phyloP scores from a whole-genome alignment of 1,140 invertebrate species.

The Stegodyphus mimosarum region DNA sequence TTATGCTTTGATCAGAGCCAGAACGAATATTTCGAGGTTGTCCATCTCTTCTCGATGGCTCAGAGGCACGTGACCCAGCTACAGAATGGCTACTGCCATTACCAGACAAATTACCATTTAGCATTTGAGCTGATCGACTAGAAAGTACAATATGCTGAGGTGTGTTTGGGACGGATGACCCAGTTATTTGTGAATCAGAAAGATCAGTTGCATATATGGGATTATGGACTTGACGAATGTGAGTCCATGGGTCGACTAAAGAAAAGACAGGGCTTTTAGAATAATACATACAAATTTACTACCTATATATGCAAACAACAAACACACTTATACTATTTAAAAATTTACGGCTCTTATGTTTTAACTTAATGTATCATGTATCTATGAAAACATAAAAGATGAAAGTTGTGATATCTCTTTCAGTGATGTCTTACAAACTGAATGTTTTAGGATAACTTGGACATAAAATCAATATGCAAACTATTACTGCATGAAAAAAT shows the following conservation, averaged over 20 bases:
- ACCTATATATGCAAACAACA: neutral
- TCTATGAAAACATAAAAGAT: too few relatives aligned
- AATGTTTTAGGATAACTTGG: too few relatives aligned
- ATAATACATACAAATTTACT: neutral
- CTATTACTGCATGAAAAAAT: too few relatives aligned
- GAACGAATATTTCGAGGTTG: constrained; percentile 30
- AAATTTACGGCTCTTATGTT: too few relatives aligned
- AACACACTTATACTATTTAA: too few relatives aligned
- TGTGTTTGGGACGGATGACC: constrained; percentile 58
- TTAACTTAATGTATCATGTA: too few relatives aligned
- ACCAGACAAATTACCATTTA: constrained; percentile 48
- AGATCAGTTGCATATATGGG: constrained; percentile 62
- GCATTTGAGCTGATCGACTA: constrained; percentile 30
- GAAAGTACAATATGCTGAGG: constrained; percentile 52
- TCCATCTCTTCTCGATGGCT: constrained; percentile 11
- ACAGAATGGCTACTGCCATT: constrained; percentile 31
- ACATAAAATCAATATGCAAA: too few relatives aligned
- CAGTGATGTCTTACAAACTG: too few relatives aligned
- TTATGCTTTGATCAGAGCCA: constrained; percentile 58
- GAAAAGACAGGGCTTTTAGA: neutral
- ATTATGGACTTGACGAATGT: constrained; percentile 63
- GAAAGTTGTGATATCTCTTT: too few relatives aligned
- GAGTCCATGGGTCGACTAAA: constrained; percentile 62
- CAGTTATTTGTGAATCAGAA: constrained; percentile 37
- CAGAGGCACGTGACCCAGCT: constrained; percentile 6